Evolutionary conservation across 2,888 invertebrate species (phyloP).

Genomic region (Chirona hameri): DNA sequence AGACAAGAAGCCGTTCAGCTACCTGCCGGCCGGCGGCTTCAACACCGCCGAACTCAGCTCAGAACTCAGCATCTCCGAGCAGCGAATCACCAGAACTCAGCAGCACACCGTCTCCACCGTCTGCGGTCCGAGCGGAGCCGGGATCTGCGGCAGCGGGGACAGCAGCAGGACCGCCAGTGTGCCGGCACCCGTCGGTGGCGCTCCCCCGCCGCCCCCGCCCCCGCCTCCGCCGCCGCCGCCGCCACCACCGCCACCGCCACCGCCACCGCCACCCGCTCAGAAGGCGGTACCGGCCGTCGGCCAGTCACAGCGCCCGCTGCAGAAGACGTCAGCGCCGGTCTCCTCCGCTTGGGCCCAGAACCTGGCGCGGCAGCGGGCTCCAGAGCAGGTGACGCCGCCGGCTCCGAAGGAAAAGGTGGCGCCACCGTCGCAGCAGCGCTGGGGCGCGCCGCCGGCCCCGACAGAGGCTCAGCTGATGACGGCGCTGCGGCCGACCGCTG

Average conservation of each 20-base stretch:
- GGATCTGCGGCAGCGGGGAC: too few relatives aligned
- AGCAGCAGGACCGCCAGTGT: too few relatives aligned
- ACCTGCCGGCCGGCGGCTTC: conserved; percentile 80
- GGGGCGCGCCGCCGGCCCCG: background rate
- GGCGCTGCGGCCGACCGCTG: too few relatives aligned
- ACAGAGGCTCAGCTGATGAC: background rate
- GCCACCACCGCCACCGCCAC: background rate
- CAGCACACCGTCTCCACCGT: conserved; percentile 37
- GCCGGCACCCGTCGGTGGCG: too few relatives aligned
- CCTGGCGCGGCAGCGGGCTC: background rate
- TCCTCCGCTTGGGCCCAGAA: background rate
- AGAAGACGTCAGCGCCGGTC: background rate
- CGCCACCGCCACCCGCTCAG: background rate
- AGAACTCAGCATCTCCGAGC: conserved; percentile 76
- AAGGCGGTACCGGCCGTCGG: background rate
- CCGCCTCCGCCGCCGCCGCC: background rate
- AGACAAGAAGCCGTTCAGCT: conserved; percentile 95
- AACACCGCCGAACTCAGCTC: background rate
- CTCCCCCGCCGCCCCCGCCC: too few relatives aligned
- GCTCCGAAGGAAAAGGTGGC: background rate
- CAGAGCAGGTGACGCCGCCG: background rate
- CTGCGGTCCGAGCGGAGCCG: conserved; percentile 34
- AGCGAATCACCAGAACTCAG: conserved; percentile 43
- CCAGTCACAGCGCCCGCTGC: conserved; percentile 32
- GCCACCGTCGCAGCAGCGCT: too few relatives aligned